Conservation (phyloP, 2,888 invertebrate genomes). For the Diaperis boleti region DNA sequence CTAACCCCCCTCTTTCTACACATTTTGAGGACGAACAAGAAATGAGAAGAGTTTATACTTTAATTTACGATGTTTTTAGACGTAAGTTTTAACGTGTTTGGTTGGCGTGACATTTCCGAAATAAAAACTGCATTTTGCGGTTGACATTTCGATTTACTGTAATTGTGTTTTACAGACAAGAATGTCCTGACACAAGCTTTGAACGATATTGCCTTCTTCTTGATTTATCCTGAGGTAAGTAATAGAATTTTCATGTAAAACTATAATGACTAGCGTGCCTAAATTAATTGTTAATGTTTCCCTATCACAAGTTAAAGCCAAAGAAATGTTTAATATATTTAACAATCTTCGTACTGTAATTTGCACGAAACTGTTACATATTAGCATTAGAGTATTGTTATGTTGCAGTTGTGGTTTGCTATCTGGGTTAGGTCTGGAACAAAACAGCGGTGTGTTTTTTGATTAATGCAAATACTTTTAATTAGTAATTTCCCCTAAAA, state of each 20-base stretch:
- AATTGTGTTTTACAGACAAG: constrained; percentile 70
- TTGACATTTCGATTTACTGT: constrained; percentile 16
- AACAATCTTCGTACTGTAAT: not conserved
- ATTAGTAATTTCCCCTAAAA: too few species aligned
- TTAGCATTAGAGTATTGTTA: constrained; percentile 1
- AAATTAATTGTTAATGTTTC: not conserved
- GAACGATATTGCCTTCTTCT: constrained; percentile 74
- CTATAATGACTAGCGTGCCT: not conserved
- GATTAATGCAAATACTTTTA: too few species aligned
- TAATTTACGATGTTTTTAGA: constrained; percentile 81
- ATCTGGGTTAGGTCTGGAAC: not conserved
- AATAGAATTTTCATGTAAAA: not conserved
- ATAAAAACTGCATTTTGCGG: constrained; percentile 1
- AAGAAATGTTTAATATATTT: constrained; percentile 9
- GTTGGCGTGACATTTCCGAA: not conserved
- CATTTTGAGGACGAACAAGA: constrained; percentile 76
- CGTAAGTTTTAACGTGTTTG: constrained; percentile 70
- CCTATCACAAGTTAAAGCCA: not conserved
- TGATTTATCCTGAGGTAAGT: constrained; percentile 69
- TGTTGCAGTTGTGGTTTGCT: not conserved
- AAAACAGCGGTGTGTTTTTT: not conserved
- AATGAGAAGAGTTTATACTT: constrained; percentile 79
- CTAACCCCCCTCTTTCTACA: constrained; percentile 68
- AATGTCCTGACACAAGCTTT: constrained; percentile 75
- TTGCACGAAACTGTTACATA: constrained; percentile 4